Evolutionary conservation across 2,797 vertebrate genomes (phyloP), one percentile per base, ranked within the genome.

Genomic region (Balearica regulorum): DNA sequence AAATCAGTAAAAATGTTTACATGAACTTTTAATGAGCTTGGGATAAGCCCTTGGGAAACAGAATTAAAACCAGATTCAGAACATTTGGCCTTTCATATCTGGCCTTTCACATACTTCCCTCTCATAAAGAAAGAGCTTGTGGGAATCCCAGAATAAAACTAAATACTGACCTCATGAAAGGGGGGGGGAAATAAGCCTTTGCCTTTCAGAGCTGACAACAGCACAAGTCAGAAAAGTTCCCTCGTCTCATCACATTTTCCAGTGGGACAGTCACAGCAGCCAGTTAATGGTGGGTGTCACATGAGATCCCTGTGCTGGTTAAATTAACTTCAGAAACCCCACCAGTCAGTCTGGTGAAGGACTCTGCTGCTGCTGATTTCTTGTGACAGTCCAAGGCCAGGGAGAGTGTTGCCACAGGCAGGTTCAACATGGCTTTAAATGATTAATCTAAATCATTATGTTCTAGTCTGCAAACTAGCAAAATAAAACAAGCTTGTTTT

Each of bases 21-120:
- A 71, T 54, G 41, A 89, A 86, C 61, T 84, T 90, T 44, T 91
- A 96, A 92, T 90, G 46, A 82, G 69, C 75, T n/a, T 41, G 60
- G 39, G 70, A 86, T 91, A 93, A 96, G 6, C 43, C 69, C 44
- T 76, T 88, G 62, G 58, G 72, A 93, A 90, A 84, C 33, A 90
- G 82, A n/a, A 93, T 94, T 95, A 88, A 91, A 95, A 88, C 18
- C 69, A 91, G 69, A 93, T 76, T 91, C 82, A 83, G 62, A 88
- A 80, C 39, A 86, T 78, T 91, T 88, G 66, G 89, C 77, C 60
- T 95, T 95, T 94, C 65, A 9, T 78, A 65, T 71, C 69, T 90
- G 58, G 89, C 94, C 94, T 58, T 65, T 61, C 29, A 83, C 29
- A 75, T 26, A 44, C 35, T 85, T 87, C 26, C 8, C 70, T 90